Evolutionary conservation across 2,113 vertebrate species (phyloP), one percentile per base, ranked within the genome.

Genomic region (Gymnorhina tibicen): DNA sequence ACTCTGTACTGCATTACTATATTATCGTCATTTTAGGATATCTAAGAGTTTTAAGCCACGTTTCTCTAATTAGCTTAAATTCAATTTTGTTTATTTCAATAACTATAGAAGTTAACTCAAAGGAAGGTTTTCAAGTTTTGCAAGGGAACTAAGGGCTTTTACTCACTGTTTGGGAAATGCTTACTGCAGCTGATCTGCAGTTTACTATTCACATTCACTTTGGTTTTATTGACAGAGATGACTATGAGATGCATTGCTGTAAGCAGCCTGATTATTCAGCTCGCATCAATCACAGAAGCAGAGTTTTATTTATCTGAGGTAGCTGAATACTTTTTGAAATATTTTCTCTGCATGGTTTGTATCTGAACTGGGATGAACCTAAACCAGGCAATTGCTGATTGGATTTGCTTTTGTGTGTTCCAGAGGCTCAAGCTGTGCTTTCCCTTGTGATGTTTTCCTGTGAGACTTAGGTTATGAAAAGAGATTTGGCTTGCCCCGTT

Each of bases 391-490:
- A 55, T 67, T 80, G 78, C 42, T 84, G 60, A 78, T 59, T 68
- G 88, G 72, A 84, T 94, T 93, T 86, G 27, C 30, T 88, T 93
- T 84, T 90, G 59, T 14, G 13, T 68, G 85, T 95, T 94, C 55
- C 75, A 80, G 62, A 72, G 68, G 49, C 73, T 94, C 56, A 86
- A 76, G 41, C 75, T 4, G 16, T 89, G 78, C 53, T 76, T 87
- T 78, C 52, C 39, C 28, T 68, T 91, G 68, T 77, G 64, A 55
- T 85, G 30, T 67, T 93, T 82, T 91, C 78, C 82, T 91, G 7
- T 21, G 62, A 89, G 89, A 62, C 27, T 85, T 24, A 8, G 16
- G 42, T 88, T 88, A 67, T 77, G 55, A 88, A 76, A 91, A 80
- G 67, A 67, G 35, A 81, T 92, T 89, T 81, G 72, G 19, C 26